A percentile compares a stretch with the other conserved stretches of the same genome.
These are phyloP conservation scores for Zapornia atra DNA, from an alignment of 2,113 vertebrate genomes.

Conservation along the genomic window DNA sequence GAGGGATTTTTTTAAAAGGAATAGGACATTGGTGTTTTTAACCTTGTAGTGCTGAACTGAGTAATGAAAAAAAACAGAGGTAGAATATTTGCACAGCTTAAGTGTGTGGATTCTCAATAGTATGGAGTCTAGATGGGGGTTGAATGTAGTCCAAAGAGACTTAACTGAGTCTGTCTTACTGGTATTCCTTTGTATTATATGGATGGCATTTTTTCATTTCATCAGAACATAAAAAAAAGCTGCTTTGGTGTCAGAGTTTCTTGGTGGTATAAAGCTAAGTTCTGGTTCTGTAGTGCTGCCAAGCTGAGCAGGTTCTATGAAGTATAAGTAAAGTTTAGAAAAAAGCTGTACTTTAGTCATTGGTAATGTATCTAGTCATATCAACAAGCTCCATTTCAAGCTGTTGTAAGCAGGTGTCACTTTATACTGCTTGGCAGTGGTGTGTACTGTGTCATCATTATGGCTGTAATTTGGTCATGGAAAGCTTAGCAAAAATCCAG, in stretches of 20 bases:
- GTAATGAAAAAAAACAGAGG: neutral
- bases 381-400: constrained; percentile 14
- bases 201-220: neutral
- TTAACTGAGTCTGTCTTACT: neutral
- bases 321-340: neutral
- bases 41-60: constrained; percentile 1
- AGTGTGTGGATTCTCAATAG: neutral
- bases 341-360: neutral
- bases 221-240: neutral
- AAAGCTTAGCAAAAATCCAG: constrained; percentile 65
- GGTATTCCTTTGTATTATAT: rapidly evolving
- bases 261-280: neutral
- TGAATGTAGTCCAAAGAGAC: neutral
- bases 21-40: constrained; percentile 58
- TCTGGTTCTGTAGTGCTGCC: neutral
- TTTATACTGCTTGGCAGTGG: constrained; percentile 42
- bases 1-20: constrained; percentile 62
- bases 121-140: neutral
- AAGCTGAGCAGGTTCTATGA: neutral
- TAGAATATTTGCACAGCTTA: neutral
- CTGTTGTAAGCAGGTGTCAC: constrained; percentile 46
- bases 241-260: neutral
- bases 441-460: constrained; percentile 25
- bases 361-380: neutral
- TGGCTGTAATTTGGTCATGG: constrained; percentile 52